A percentile compares a stretch with the other conserved stretches of the same genome.
Conservation (phyloP, 2,113 vertebrate species). For the Psephotus haematonotus region DNA sequence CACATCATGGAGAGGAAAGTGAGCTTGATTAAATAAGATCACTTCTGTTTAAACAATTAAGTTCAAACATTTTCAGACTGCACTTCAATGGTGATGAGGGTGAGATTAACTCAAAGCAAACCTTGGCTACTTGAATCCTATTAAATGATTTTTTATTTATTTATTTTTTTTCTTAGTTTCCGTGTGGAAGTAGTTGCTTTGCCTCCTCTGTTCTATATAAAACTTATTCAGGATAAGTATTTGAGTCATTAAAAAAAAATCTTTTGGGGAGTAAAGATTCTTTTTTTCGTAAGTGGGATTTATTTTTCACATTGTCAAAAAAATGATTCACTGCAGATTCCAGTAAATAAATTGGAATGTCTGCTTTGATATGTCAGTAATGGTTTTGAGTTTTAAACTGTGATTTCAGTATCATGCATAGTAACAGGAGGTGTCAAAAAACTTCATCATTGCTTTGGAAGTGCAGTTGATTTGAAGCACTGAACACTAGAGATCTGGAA, state of each 20-base stretch:
- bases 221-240: constrained; percentile 52
- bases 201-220: constrained; percentile 52
- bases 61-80: constrained; percentile 61
- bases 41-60: constrained; percentile 63
- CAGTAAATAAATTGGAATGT: constrained; percentile 21
- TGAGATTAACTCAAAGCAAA: constrained; percentile 56
- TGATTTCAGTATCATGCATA: constrained; percentile 19
- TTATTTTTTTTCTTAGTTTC: constrained; percentile 50
- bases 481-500: background rate
- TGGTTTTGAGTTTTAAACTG: constrained; percentile 19
- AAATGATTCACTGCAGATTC: background rate
- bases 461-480: constrained; percentile 33
- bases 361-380: constrained; percentile 35
- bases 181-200: constrained; percentile 61
- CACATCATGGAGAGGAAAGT: constrained; percentile 25
- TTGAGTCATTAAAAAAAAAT: constrained; percentile 49
- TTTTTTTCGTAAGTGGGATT: background rate
- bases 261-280: background rate
- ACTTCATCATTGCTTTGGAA: constrained; percentile 25
- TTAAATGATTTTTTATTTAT: constrained; percentile 30
- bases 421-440: background rate
- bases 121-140: constrained; percentile 49
- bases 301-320: background rate
- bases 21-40: constrained; percentile 52
- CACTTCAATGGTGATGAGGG: constrained; percentile 42